Base-by-base conservation (phyloP, 1,140 invertebrate genomes). In the Camponotus pennsylvanicus region DNA sequence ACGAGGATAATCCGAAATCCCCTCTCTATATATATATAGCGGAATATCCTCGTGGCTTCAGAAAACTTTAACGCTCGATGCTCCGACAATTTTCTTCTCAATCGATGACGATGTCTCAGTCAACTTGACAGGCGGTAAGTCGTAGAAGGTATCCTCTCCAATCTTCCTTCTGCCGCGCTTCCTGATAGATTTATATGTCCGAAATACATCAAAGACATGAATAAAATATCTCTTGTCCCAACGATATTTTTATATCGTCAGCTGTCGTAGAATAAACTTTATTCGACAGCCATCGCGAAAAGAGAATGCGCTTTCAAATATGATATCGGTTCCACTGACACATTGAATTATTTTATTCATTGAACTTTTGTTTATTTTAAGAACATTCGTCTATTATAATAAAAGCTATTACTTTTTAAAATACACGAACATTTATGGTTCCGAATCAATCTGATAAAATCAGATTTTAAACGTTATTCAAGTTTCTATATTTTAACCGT, bases 1-100 rank as follows among this genome's bases (percentile, higher is more conserved):
- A 88, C 75, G 88, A 83, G 79, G 88, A 91, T 92, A 92, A 92
- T 92, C 91, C 91, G 90, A 63, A 27, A 92, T 89, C 84, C 84
- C 66, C 13, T 66, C 42, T 85, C 84, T 79, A 6, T 66, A 57
- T 85, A 57, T 85, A 52, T 85, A 85, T 79, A 78, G 42, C n/a
- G 18, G 27, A 78, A 85, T 66, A 85, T 85, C 61, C 73, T 70
- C 45, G n/a, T 40, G 32, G 57, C 71, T 66, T 45, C n/a, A 42
- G 37, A 79, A 85, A 85, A 85, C 83, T 85, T 85, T 79, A 66
- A 76, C 59, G 59, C 55, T 79, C 73, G 45, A 85, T 79, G 11
- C 59, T 64, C 63, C 75, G 45, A 79, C 59, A 79, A 78, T 77
- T 79, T 85, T 85, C 67, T n/a, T 49, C 32, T 82, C 67, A 61